Base-by-base conservation (phyloP, 2,888 invertebrate genomes). In the Scaptomyza cyrtandrae region DNA sequence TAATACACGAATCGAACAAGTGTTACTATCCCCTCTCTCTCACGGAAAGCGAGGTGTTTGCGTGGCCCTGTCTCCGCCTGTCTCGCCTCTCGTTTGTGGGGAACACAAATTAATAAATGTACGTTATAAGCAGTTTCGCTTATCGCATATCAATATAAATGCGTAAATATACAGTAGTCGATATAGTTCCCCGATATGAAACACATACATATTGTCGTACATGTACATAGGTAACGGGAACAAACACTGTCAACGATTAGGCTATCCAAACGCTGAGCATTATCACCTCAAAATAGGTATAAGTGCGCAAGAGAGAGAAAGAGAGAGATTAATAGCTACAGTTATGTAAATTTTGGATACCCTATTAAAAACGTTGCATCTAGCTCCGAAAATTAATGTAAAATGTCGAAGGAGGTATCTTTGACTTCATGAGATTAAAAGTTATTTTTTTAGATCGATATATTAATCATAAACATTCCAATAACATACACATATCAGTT, bases 161-260 rank as follows among this genome's bases (percentile, higher is more conserved):
- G 80, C 82, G 82, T 79, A 88, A 87, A 90, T 86, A 90, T 88
- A 90, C 90, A 83, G 90, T 90, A 90, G 90, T 86, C 87, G 82
- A 82, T 84, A 86, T 88, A 71, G 67, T 76, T 63, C 41, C 49
- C 66, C 78, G 87, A 83, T 86, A 88, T 69, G 49, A 35, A 62
- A 82, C 65, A 63, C 67, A 59, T 27, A 45, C 35, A 9, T 41
- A 41, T 41, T 41, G 16, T 13, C 27, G 45, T 29, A 11, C 27
- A 44, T 49, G 48, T 66, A 55, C 55, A 65, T 33, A 53, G 43
- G 43, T 11, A 27, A 14, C n/a, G 50, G 41, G 13, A n/a, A 41
- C 39, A 14, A 31, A 24, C 29, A 45, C 54, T 53, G 4, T 37
- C n/a, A 1, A 24, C 74, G 70, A 81, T 84, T 84, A 70, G 60